Evolutionary conservation across 2,888 invertebrate species (phyloP).

Genomic region (Nysson spinosus): DNA sequence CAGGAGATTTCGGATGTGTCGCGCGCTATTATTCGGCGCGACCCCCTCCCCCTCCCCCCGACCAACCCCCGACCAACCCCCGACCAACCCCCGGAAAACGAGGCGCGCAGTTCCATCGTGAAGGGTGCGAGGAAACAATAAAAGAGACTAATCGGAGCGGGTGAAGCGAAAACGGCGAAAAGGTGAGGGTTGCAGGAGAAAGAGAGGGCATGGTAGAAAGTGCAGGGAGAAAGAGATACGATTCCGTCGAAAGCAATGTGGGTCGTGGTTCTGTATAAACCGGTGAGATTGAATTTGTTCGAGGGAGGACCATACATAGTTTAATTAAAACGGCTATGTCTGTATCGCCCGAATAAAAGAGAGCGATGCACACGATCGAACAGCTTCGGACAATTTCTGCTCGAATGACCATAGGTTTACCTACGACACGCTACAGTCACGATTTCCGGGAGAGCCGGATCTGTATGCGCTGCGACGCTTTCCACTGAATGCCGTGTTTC

Average conservation of each 20-base stretch:
- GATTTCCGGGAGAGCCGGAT: no score
- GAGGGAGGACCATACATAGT: constrained; percentile 41
- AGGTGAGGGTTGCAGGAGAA: background rate
- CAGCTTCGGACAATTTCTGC: background rate
- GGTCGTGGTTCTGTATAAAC: constrained; percentile 57
- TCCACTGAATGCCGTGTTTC: no score
- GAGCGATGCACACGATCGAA: background rate
- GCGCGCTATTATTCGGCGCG: no score
- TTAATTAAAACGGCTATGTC: constrained; percentile 57
- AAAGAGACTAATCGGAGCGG: constrained; percentile 21
- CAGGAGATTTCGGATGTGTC: no score
- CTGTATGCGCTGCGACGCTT: no score
- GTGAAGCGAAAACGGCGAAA: background rate
- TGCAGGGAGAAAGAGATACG: background rate
- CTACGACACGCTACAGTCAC: no score
- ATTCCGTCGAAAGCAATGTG: constrained; percentile 33
- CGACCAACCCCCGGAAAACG: no score
- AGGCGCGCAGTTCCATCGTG: no score
- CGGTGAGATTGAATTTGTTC: constrained; percentile 54
- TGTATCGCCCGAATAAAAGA: constrained; percentile 1
- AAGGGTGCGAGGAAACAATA: constrained; percentile 28
- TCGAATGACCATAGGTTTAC: no score
- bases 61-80: no score
- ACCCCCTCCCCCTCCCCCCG: no score
- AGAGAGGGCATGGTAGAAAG: background rate